Evolutionary conservation across 2,113 vertebrate genomes (phyloP), one percentile per base, ranked within the genome.

Genomic region (Corythoichthys intestinalis): DNA sequence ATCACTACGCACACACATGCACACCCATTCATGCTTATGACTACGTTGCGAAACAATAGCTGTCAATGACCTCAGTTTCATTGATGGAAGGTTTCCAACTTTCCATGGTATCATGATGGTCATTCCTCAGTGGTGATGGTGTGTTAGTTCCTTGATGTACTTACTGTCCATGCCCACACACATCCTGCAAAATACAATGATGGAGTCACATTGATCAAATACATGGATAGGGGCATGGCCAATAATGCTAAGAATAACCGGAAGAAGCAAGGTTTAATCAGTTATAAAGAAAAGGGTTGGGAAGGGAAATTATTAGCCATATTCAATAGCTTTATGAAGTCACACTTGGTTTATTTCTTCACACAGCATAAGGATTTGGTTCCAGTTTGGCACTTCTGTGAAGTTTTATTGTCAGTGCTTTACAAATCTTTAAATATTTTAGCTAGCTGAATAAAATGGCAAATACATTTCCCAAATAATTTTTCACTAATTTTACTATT

Each of bases 11-110:
- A 59, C 61, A 58, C 39, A 64, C 62, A 64, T 20, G 35, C 56
- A 65, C 38, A 2, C 17, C 44, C 48, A 59, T 7, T 46, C 59
- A 48, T 64, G 64, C 61, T 48, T 20, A 65, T 59, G 6, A 64
- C 20, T 28, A 28, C 12, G 28, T 6, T 20, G 35, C 41, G 37
- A 64, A 81, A 87, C 81, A 87, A 83, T 84, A 53, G 75, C 17
- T 48, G 50, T 28, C 20, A 28, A 28, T 84, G 81, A 86, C 69
- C 71, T 85, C 78, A 83, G 28, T 59, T 13, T 73, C 58, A 74
- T 17, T 74, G 72, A 79, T 56, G 13, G 2, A 65, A 50, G 17
- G 59, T 76, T 78, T 78, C 20, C 70, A 50, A 14, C 54, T 76
- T 78, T 78, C 20, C 70, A 70, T 58, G 38, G 54, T 13, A 44